Conservation (phyloP, 2,113 vertebrate species). For the Rhadina sibilatrix region DNA sequence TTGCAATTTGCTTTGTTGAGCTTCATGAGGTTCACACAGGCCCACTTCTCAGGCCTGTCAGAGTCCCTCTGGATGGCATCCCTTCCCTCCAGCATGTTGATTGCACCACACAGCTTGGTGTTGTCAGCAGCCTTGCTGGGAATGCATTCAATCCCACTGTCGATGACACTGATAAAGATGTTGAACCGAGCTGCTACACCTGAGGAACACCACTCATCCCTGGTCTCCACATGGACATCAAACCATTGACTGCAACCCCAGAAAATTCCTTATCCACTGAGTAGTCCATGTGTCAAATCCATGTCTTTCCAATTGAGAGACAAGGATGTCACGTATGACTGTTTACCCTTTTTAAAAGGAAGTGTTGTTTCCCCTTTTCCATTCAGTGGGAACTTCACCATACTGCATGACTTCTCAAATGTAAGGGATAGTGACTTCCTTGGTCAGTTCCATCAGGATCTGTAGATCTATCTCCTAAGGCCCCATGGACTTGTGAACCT, state of each 20-base stretch:
- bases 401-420: not conserved
- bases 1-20: not conserved
- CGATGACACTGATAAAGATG: not conserved
- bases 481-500: not conserved
- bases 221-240: not conserved
- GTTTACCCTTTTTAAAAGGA: not conserved
- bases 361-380: not conserved
- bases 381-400: not conserved
- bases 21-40: not conserved
- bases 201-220: not conserved
- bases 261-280: not conserved
- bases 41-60: not conserved
- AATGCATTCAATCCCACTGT: not conserved
- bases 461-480: not conserved
- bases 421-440: not conserved
- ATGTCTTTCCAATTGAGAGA: not conserved
- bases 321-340: not conserved
- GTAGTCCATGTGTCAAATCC: not conserved
- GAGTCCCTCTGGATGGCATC: not conserved
- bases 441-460: accelerated
- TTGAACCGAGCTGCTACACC: not conserved
- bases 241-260: not conserved
- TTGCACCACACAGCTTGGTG: not conserved
- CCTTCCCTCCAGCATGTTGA: not conserved
- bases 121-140: not conserved